Evolutionary conservation across 2,113 vertebrate genomes (phyloP).

Genomic region (Dicentrarchus labrax): DNA sequence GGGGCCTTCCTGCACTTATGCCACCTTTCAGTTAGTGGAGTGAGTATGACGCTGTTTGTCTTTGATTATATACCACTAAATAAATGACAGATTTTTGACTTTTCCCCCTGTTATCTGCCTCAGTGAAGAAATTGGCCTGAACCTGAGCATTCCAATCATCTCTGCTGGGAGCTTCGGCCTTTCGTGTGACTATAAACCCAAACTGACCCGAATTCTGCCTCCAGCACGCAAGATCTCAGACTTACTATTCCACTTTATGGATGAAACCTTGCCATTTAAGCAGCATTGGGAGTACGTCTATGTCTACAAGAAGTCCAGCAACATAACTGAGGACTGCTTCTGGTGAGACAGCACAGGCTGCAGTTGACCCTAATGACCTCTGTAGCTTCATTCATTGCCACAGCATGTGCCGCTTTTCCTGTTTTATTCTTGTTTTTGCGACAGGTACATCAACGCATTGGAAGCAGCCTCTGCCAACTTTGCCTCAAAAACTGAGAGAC

Average conservation of each 20-base stretch:
- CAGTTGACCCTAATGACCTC: neutral
- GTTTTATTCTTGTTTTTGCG: neutral
- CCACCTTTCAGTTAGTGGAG: slow-evolving; percentile 95
- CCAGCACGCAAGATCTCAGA: slow-evolving; percentile 91
- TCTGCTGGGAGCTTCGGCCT: slow-evolving; percentile 97
- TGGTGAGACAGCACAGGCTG: slow-evolving; percentile 85
- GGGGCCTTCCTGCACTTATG: slow-evolving; percentile 93
- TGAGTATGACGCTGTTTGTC: slow-evolving; percentile 82
- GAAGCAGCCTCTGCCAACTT: slow-evolving; percentile 89
- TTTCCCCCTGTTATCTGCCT: neutral
- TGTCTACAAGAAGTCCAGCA: slow-evolving; percentile 86
- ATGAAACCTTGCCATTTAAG: slow-evolving; percentile 79
- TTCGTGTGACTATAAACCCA: slow-evolving; percentile 93
- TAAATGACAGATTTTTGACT: neutral
- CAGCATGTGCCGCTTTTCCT: neutral
- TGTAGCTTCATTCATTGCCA: neutral
- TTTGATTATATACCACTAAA: neutral
- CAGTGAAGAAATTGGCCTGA: slow-evolving; percentile 87
- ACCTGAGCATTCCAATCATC: slow-evolving; percentile 91
- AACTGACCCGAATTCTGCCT: slow-evolving; percentile 91
- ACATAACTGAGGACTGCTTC: slow-evolving; percentile 88
- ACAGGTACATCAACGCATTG: slow-evolving; percentile 94
- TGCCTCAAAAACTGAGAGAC: slow-evolving; percentile 72
- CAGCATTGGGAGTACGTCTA: slow-evolving; percentile 86
- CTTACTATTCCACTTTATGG: slow-evolving; percentile 89